phyloP scores from a whole-genome alignment of 2,888 invertebrate species.

The Troides aeacus region DNA sequence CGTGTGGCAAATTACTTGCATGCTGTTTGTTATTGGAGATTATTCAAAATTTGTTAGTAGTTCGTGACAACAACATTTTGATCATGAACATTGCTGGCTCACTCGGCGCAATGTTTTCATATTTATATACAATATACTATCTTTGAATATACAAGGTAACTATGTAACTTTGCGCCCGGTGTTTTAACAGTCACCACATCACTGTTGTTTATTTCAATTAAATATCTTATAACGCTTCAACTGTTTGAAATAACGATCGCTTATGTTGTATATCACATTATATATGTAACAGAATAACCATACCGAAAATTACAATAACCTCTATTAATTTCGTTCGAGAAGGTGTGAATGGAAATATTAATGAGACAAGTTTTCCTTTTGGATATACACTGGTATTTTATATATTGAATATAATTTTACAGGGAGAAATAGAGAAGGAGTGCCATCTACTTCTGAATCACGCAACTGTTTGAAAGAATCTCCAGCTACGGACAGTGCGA shows the following conservation, averaged over 20 bases:
- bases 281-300: not conserved
- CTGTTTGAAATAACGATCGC: not conserved
- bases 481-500: constrained; percentile 81
- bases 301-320: too few species aligned
- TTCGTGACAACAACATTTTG: constrained; percentile 17
- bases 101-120: constrained; percentile 27
- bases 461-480: constrained; percentile 83
- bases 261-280: not conserved
- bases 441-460: constrained; percentile 75
- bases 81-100: constrained; percentile 19
- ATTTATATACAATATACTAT: not conserved
- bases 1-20: constrained; percentile 22
- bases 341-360: not conserved
- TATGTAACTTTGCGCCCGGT: constrained; percentile 30
- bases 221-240: not conserved
- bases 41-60: constrained; percentile 18
- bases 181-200: constrained; percentile 24
- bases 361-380: not conserved
- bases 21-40: constrained; percentile 29
- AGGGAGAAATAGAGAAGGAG: constrained; percentile 63
- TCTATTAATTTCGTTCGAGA: not conserved
- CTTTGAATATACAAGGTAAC: not conserved
- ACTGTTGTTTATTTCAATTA: constrained; percentile 1
- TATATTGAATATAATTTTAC: constrained; percentile 38
- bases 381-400: not conserved